Evolutionary conservation across 2,888 invertebrate species (phyloP).

Genomic region (Papilio gigon): DNA sequence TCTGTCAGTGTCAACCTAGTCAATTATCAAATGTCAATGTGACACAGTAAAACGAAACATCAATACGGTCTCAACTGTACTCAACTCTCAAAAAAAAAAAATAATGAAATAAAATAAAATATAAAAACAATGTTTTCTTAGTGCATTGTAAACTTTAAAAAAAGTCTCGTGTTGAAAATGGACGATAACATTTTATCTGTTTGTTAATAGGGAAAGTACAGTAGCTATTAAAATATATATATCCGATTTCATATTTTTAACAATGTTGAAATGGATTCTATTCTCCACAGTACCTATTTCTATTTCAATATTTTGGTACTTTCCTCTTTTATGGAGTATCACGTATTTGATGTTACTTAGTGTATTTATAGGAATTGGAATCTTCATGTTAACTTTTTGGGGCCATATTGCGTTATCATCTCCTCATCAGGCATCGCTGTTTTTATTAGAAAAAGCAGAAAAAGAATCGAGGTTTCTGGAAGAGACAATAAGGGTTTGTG

Average conservation of each 20-base stretch:
- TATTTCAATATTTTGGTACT: constrained; percentile 64
- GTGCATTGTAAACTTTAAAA: constrained; percentile 8
- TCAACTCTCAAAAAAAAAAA: constrained; percentile 8
- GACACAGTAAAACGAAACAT: constrained; percentile 27
- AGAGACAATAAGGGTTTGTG: constrained; percentile 82
- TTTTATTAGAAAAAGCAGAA: constrained; percentile 82
- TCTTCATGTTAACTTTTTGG: constrained; percentile 78
- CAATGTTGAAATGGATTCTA: constrained; percentile 64
- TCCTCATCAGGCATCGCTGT: constrained; percentile 84
- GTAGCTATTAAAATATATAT: constrained; percentile 23
- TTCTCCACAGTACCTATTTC: constrained; percentile 58
- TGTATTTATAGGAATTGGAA: constrained; percentile 57
- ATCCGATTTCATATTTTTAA: constrained; percentile 47
- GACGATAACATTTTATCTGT: constrained; percentile 15
- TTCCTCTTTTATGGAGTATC: constrained; percentile 63
- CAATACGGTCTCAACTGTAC: constrained; percentile 26
- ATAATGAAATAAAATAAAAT: constrained; percentile 8
- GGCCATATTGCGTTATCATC: constrained; percentile 85
- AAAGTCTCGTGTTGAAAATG: constrained; percentile 11
- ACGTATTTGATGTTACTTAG: constrained; percentile 62
- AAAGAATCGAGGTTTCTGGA: constrained; percentile 84
- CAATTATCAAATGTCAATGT: no score
- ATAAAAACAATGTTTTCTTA: constrained; percentile 33
- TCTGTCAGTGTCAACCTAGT: constrained; percentile 33
- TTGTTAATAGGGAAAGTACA: not conserved